Conservation (phyloP, 2,113 vertebrate species). For the Rhagologus leucostigma region DNA sequence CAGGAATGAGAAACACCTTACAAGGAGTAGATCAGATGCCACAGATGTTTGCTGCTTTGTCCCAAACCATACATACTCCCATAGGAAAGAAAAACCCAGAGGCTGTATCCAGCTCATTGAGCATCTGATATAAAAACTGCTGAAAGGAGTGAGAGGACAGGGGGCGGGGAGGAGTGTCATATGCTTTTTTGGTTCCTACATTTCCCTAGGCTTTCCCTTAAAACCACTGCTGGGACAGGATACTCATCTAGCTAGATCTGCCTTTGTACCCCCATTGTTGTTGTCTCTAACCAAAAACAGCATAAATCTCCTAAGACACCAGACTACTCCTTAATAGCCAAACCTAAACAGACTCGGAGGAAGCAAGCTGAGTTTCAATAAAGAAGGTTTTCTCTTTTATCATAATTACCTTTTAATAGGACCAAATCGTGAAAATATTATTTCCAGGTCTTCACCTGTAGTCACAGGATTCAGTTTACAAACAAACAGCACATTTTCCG, state of each 20-base stretch:
- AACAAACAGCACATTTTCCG: slow-evolving; percentile 95
- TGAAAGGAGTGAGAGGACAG: not conserved
- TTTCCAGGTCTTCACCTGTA: slow-evolving; percentile 94
- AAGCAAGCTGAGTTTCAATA: not conserved
- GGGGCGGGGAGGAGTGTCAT: not conserved
- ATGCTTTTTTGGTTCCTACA: not conserved
- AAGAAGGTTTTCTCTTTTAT: not conserved
- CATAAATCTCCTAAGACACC: not conserved
- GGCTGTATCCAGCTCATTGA: not conserved
- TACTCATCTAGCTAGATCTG: not conserved
- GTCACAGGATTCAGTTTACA: slow-evolving; percentile 98
- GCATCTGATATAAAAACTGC: not conserved
- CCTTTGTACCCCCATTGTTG: not conserved
- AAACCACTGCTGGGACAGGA: not conserved
- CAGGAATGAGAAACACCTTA: not conserved
- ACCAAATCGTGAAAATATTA: slow-evolving; percentile 97
- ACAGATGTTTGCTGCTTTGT: not conserved
- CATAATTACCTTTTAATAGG: slow-evolving; percentile 85
- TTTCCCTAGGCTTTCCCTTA: not conserved
- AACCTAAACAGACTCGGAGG: not conserved
- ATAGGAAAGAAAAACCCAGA: not conserved
- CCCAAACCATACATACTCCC: not conserved
- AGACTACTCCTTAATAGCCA: not conserved
- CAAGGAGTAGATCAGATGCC: accelerated
- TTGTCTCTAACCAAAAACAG: not conserved